These are phyloP conservation scores for Hypocryptadius cinnamomeus DNA, from an alignment of 2,113 vertebrate genomes.

Conservation along the genomic window DNA sequence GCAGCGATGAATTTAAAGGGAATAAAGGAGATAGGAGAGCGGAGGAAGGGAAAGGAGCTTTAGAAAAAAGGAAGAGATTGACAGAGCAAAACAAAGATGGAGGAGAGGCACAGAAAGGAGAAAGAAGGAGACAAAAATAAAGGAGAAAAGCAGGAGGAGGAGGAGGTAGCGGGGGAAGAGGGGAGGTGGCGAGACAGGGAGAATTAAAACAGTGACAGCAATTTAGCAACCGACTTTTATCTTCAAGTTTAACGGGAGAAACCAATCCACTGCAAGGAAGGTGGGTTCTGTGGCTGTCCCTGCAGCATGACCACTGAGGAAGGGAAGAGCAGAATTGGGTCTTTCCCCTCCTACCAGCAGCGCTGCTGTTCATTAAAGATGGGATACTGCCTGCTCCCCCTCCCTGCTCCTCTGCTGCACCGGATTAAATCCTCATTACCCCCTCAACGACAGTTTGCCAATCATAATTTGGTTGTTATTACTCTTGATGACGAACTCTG, in stretches of 20 bases:
- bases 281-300: not conserved
- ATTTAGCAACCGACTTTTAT: slow-evolving; percentile 13
- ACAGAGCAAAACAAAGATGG: slow-evolving; percentile 21
- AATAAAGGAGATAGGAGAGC: not conserved
- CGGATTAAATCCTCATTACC: slow-evolving; percentile 23
- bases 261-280: not conserved
- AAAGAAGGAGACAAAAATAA: not conserved
- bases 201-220: slow-evolving; percentile 8
- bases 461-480: slow-evolving; percentile 34
- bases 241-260: not conserved
- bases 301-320: not conserved
- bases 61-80: slow-evolving; percentile 15
- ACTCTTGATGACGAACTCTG: slow-evolving; percentile 48
- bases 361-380: not conserved
- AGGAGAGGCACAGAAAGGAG: not conserved
- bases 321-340: not conserved
- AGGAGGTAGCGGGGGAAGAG: not conserved
- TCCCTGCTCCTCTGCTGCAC: not conserved
- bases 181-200: not conserved
- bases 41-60: not conserved
- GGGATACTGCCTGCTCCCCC: not conserved
- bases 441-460: slow-evolving; percentile 40
- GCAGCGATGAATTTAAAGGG: not conserved
- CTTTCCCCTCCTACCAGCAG: not conserved
- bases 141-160: not conserved